Percentiles rank a stretch among this genome's conserved stretches.
phyloP scores from a whole-genome alignment of 2,888 invertebrate species.

The Aethes cnicana region DNA sequence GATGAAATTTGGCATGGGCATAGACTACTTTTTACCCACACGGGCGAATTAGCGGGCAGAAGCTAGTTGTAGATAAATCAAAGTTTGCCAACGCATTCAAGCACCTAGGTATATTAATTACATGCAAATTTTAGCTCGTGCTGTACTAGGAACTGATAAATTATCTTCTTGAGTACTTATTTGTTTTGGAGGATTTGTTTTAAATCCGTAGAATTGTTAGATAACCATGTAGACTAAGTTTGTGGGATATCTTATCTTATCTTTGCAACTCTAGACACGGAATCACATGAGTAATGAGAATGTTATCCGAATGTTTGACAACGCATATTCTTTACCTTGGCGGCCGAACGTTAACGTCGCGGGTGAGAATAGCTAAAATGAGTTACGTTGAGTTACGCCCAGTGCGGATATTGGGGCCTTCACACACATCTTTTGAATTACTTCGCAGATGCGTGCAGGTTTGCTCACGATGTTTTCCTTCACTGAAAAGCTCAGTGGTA shows the following conservation, averaged over 20 bases:
- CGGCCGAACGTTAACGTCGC: too few relatives aligned
- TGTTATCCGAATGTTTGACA: constrained; percentile 14
- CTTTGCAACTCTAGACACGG: constrained; percentile 18
- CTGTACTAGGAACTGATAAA: constrained; percentile 34
- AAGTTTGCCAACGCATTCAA: neutral
- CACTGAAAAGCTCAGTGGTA: too few relatives aligned
- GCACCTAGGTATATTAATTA: neutral
- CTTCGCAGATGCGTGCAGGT: too few relatives aligned
- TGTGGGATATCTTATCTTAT: constrained; percentile 25
- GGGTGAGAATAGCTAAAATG: too few relatives aligned
- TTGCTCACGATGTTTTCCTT: too few relatives aligned
- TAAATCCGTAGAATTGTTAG: constrained; percentile 13
- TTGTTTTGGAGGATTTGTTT: constrained; percentile 46
- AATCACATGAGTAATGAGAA: constrained; percentile 14
- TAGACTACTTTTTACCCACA: too few relatives aligned
- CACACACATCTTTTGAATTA: too few relatives aligned
- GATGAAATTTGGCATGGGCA: too few relatives aligned
- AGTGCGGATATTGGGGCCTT: too few relatives aligned
- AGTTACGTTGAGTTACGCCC: too few relatives aligned
- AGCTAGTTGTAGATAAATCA: too few relatives aligned
- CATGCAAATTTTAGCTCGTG: constrained; percentile 34
- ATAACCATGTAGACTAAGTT: constrained; percentile 16
- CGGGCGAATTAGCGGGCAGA: too few relatives aligned
- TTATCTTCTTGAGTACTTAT: constrained; percentile 34
- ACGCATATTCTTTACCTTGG: constrained; percentile 12